Evolutionary conservation across 2,113 vertebrate species (phyloP), one percentile per base, ranked within the genome.

Genomic region (Pontoporia blainvillei): DNA sequence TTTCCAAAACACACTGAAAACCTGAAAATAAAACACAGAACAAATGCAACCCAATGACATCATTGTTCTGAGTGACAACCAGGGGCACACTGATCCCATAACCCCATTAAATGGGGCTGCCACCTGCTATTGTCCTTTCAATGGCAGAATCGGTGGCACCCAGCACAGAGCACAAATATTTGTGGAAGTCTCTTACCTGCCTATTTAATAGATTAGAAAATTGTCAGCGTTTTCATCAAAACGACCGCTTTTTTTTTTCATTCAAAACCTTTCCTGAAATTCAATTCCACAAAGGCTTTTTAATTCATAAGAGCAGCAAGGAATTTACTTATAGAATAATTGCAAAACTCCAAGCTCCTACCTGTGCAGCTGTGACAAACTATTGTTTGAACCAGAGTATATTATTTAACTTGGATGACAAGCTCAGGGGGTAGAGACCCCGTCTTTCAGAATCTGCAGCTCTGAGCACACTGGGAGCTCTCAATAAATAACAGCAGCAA

Each of bases 331-430:
- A 86, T 41, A 61, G 23, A 61, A 94, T 41, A 76, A 67, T 71
- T 10, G 81, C 71, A 90, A 93, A 97, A 97, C 95, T 97, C 82
- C 87, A 86, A 90, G 76, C 72, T 92, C 87, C 96, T 95, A 97
- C 97, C 97, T 98, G 97, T 94, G 95, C 92, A 94, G 94, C 94
- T 61, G 57, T 88, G 96, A 85, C 95, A 97, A 13, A 85, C 97
- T 97, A 97, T 98, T 98, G 98, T 98, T 96, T 92, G 96, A 97
- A 94, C 41, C 82, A 27, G 91, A 97, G 96, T 89, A 57, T 87
- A 92, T 98, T 92, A 93, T 97, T 96, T 97, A 97, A 95, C 96
- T 98, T 96, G 86, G 87, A 88, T 59, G 95, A 92, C 93, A 73
- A 0, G 87, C 97, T 97, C 96, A 95, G 54, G 52, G 92, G 91